A percentile compares a stretch with the other conserved stretches of the same genome.
Conservation (phyloP, 2,888 invertebrate species). For the Ceraclea dissimilis region DNA sequence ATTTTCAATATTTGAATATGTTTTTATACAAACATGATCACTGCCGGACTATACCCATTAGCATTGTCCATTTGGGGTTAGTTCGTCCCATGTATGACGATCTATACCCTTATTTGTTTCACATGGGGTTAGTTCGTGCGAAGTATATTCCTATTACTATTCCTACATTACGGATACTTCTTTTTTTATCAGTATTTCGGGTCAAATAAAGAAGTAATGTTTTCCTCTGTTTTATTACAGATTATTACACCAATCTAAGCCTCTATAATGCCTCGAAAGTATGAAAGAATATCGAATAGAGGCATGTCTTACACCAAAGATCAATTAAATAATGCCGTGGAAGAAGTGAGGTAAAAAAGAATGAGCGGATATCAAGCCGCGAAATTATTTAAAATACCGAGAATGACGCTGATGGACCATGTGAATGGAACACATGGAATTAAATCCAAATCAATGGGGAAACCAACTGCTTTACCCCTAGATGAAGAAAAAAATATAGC, state of each 20-base stretch:
- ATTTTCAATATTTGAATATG: background rate
- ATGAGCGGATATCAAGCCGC: slow-evolving; percentile 4
- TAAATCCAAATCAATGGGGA: slow-evolving; percentile 26
- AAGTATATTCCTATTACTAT: background rate
- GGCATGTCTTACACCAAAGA: slow-evolving; percentile 5
- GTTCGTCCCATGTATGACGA: background rate
- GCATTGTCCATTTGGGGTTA: background rate
- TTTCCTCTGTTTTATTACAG: background rate
- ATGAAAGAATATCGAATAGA: background rate
- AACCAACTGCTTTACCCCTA: slow-evolving; percentile 26
- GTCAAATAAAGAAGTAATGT: background rate
- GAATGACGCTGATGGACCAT: slow-evolving; percentile 25
- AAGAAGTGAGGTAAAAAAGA: background rate
- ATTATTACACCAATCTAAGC: too few relatives aligned
- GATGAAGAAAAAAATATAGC: slow-evolving; percentile 28
- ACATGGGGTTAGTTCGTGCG: background rate
- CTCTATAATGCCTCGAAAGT: background rate
- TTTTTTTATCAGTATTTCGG: background rate
- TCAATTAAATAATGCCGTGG: background rate
- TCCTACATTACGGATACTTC: background rate
- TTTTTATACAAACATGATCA: background rate
- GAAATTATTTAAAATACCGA: slow-evolving; percentile 22
- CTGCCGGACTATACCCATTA: background rate
- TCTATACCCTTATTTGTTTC: background rate
- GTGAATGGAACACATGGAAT: slow-evolving; percentile 24